Conservation (phyloP, 2,797 vertebrate species). For the Holocentrus rufus region DNA sequence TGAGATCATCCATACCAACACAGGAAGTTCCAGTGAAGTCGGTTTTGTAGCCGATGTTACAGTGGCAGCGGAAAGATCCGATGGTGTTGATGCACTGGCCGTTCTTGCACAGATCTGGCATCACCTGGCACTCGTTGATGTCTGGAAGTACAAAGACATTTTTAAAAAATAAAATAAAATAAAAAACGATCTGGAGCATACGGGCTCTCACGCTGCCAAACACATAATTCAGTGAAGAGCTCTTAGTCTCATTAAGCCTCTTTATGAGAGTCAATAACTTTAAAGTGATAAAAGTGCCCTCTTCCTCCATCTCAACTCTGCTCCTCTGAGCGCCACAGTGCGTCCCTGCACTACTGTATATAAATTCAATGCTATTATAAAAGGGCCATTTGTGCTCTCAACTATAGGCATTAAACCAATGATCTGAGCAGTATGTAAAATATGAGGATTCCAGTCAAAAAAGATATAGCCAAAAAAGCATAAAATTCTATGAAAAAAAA, state of each 20-base stretch:
- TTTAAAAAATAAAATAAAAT: too few relatives aligned
- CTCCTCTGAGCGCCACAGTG: neutral
- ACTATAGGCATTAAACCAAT: neutral
- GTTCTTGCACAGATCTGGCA: constrained; percentile 88
- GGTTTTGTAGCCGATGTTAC: constrained; percentile 85
- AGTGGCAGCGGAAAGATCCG: constrained; percentile 93
- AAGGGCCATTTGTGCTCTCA: neutral
- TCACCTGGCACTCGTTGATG: constrained; percentile 91
- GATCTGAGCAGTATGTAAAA: neutral
- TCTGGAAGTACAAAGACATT: constrained; percentile 75
- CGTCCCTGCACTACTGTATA: neutral
- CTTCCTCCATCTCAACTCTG: constrained; percentile 2
- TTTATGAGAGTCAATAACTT: constrained; percentile 7
- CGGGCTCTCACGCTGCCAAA: neutral
- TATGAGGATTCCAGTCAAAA: neutral
- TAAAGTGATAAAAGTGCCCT: neutral
- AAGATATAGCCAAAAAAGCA: too few relatives aligned
- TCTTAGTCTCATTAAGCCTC: constrained; percentile 8
- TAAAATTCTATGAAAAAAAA: too few relatives aligned
- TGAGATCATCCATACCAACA: constrained; percentile 80
- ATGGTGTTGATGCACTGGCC: constrained; percentile 93
- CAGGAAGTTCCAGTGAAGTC: constrained; percentile 88
- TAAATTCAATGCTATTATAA: constrained; percentile 1
- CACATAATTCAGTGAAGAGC: neutral
- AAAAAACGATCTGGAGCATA: neutral